Base-by-base conservation (phyloP, 1,140 invertebrate species). In the Zeugodacus cucurbitae region DNA sequence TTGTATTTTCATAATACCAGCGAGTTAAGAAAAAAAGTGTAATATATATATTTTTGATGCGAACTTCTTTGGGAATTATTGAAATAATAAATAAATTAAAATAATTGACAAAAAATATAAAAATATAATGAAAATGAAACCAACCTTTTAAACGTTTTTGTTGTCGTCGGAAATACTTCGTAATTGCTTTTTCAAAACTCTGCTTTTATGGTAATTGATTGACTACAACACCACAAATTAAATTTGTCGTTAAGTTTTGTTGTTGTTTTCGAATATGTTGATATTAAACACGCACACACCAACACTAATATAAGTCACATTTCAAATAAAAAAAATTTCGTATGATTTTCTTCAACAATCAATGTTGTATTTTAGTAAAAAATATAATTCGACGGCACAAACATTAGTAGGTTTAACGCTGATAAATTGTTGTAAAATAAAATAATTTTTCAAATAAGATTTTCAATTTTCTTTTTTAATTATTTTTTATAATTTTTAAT, bases 111-210 rank as follows among this genome's bases (percentile, higher is more conserved):
- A 64, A 11, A 4, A 67, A 67, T 4, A 11, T n/a, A n/a, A 41
- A 74, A 74, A 41, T 74, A 74, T 41, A 74, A n/a, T 2, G 0
- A 48, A 22, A 1, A 20, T 34, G 3, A 37, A 74, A 74, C 67
- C 20, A 74, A 74, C 67, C 67, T 74, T 74, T 74, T 74, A 74
- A 74, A 74, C 67, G 32, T 74, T 74, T n/a, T 37, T 74, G 67
- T 67, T 67, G 4, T 67, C 62, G 62, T 67, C 62, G 62, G 10
- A 67, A 67, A 29, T 34, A 67, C 2, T 14, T 67, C 29, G 26
- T 8, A 32, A 22, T 41, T 74, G 14, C 32, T 32, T 41, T 8
- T 74, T n/a, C 26, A 67, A 29, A 67, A 67, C 64, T 34, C 14
- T 74, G 34, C 17, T 37, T 67, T 41, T 74, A 41, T 37, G 67